Conservation (phyloP, 2,113 vertebrate species). For the Chunga burmeisteri region DNA sequence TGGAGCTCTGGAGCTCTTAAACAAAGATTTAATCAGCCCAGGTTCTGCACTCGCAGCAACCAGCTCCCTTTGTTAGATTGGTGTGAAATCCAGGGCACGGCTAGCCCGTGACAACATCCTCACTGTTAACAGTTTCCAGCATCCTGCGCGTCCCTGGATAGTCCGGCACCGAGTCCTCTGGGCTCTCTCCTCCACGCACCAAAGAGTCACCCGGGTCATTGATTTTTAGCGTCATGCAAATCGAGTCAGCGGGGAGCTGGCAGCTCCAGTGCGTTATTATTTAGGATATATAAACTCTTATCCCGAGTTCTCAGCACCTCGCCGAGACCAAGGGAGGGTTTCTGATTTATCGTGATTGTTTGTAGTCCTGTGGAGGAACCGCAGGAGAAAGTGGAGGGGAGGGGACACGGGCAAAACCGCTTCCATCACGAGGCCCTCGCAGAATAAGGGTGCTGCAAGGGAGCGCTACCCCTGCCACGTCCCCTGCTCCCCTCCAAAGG, state of each 20-base stretch:
- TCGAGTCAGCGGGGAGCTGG: slow-evolving; percentile 26
- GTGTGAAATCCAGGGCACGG: slow-evolving; percentile 33
- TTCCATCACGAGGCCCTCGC: background rate
- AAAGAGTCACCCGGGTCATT: background rate
- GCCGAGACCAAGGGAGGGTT: background rate
- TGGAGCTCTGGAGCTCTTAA: slow-evolving; percentile 44
- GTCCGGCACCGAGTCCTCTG: background rate
- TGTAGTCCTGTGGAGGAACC: background rate
- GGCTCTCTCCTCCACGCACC: background rate
- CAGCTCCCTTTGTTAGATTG: slow-evolving; percentile 22
- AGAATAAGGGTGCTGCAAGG: fast-evolving
- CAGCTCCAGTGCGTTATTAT: slow-evolving; percentile 20
- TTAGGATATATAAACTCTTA: slow-evolving; percentile 56
- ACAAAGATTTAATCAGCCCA: slow-evolving; percentile 59
- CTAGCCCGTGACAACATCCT: background rate
- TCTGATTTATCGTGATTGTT: background rate
- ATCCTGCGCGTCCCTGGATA: background rate
- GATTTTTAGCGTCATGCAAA: slow-evolving; percentile 30
- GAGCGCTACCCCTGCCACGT: fast-evolving
- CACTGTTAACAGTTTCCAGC: slow-evolving; percentile 1
- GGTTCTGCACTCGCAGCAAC: background rate
- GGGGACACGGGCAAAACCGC: background rate
- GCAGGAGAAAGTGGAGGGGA: background rate
- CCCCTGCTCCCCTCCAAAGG: background rate
- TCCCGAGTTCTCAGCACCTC: background rate